Conservation (phyloP, 2,113 vertebrate genomes). For the Puffinus mauretanicus region DNA sequence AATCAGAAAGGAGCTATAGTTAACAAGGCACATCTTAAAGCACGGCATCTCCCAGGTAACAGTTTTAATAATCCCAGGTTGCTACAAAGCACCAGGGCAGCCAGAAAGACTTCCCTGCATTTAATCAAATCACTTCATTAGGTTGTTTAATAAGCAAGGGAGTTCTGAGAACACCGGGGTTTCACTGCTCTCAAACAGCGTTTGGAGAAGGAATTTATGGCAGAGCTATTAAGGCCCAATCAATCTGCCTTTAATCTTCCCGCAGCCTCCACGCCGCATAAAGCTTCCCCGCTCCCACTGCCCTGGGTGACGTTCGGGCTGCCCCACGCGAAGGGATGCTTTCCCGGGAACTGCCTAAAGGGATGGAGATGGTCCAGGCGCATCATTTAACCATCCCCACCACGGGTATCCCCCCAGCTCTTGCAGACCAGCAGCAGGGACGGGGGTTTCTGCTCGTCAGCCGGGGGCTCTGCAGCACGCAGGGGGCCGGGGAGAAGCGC, state of each 20-base stretch:
- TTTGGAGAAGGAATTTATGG: conserved; percentile 1
- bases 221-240: background rate
- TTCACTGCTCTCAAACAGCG: background rate
- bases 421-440: background rate
- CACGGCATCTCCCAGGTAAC: background rate
- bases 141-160: conserved; percentile 33
- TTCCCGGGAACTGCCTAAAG: background rate
- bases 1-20: background rate
- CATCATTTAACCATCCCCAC: background rate
- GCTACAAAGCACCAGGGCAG: background rate
- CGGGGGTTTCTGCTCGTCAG: accelerated
- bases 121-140: conserved; percentile 56
- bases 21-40: background rate
- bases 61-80: background rate
- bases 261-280: accelerated
- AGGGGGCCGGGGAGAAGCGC: accelerated
- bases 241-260: background rate
- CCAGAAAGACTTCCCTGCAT: background rate
- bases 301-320: accelerated
- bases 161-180: conserved; percentile 9
- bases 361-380: background rate
- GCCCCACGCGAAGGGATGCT: accelerated
- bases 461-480: accelerated
- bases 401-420: accelerated
- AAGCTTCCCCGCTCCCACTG: background rate